phyloP scores from a whole-genome alignment of 2,888 invertebrate species.

The Lordiphosa fenestrarum region DNA sequence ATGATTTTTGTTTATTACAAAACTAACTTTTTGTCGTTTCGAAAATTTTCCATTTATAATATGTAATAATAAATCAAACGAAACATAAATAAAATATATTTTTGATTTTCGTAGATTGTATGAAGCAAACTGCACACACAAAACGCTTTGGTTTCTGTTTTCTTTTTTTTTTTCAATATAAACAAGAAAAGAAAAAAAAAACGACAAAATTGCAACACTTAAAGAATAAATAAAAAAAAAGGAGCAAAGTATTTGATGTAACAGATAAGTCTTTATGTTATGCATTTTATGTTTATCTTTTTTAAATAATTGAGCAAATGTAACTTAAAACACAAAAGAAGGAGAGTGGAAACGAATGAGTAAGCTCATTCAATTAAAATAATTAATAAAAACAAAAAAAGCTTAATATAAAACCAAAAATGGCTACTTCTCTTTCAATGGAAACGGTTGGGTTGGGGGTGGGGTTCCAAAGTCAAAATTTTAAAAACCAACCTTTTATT shows the following conservation, averaged over 20 bases:
- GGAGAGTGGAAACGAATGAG: constrained; percentile 30
- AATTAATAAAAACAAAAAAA: constrained; percentile 26
- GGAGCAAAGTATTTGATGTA: constrained; percentile 58
- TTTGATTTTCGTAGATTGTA: constrained; percentile 2
- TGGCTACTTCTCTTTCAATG: no score
- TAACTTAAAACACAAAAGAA: constrained; percentile 32
- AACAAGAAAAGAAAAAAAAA: constrained; percentile 3
- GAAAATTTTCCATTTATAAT: constrained; percentile 14
- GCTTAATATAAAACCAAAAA: neutral
- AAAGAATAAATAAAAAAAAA: constrained; percentile 15
- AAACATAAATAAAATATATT: constrained; percentile 11
- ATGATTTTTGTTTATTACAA: no score
- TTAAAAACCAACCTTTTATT: no score
- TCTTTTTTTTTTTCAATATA: constrained; percentile 25
- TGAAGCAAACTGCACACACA: constrained; percentile 9
- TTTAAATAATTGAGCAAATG: constrained; percentile 42
- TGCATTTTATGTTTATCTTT: constrained; percentile 61
- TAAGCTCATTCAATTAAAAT: constrained; percentile 41
- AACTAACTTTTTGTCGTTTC: constrained; percentile 10
- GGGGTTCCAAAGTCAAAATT: no score
- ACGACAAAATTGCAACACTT: neutral
- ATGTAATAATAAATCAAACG: constrained; percentile 8
- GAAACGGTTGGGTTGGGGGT: no score
- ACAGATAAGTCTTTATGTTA: constrained; percentile 60
- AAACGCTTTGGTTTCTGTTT: constrained; percentile 36